Base-by-base conservation (phyloP, 2,888 invertebrate genomes). In the Scaptodrosophila latifasciaeformis region DNA sequence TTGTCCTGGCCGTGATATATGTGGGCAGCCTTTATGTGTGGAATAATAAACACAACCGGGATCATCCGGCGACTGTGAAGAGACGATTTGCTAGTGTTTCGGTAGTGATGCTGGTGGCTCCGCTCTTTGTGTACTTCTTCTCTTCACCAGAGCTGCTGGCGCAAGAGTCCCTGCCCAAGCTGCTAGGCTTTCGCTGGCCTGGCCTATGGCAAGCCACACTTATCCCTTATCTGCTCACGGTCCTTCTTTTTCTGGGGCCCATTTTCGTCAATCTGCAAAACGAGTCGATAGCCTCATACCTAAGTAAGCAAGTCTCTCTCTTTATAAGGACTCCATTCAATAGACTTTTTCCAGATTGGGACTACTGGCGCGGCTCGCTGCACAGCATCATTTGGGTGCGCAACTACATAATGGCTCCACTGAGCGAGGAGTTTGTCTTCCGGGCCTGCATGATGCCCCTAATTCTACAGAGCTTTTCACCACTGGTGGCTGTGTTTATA, bases 391-490 rank as follows among this genome's bases (percentile, higher is more conserved):
- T 93, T 24, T 96, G 96, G 96, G 89, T 96, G 71, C 89, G 97
- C 58, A 96, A 96, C 84, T 93, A 95, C 82, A 86, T 97, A 21
- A 93, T 97, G 72, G 97, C 97, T 1, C 98, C 97, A 0, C 85
- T 97, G 46, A 95, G 96, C 53, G 98, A 98, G 86, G 98, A 98
- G 86, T 96, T 97, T 88, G 96, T 96, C 5, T 98, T 96, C 87
- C 89, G 98, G 65, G 95, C 96, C 1, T 97, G 97, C 82, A 97
- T 98, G 96, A 88, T 97, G 87, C 96, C 97, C 2, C 85, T 97
- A 34, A 88, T 98, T 35, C 86, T 96, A 65, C 95, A 96, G 81
- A 93, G 94, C 81, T 91, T 96, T 70, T 87, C 90, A 19, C 93
- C 93, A 0, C 85, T 90, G 27, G 90, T 89, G 54, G 93, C 95